phyloP scores from a whole-genome alignment of 1,140 invertebrate genomes.

The Sitodiplosis mosellana region DNA sequence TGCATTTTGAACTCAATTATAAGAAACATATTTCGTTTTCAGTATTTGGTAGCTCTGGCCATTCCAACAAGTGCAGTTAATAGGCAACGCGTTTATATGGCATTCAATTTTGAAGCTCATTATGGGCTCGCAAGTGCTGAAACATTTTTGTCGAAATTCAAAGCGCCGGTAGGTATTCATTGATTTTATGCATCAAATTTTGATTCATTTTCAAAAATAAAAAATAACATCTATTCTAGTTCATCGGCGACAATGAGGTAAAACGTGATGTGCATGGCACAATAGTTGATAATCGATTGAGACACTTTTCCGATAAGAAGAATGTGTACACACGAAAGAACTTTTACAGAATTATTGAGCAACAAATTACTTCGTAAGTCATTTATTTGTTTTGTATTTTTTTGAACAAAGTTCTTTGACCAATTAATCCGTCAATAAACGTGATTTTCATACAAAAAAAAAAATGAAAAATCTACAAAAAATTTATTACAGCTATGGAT shows the following conservation, averaged over 20 bases:
- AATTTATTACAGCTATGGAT: neutral
- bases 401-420: neutral
- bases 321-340: neutral
- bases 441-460: neutral
- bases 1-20: too few species aligned
- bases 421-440: neutral
- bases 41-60: neutral
- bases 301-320: neutral
- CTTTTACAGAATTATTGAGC: neutral
- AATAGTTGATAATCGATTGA: too few species aligned
- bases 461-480: neutral
- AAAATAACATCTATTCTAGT: neutral
- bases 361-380: neutral
- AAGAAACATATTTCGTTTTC: neutral
- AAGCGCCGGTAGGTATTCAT: neutral
- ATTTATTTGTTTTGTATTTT: neutral
- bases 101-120: conserved; percentile 1
- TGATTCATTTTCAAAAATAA: neutral
- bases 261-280: neutral
- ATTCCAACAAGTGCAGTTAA: neutral
- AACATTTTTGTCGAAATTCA: neutral
- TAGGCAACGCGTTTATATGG: neutral
- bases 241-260: neutral
- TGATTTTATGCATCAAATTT: neutral
- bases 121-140: neutral